Evolutionary conservation across 2,888 invertebrate species (phyloP), one percentile per base, ranked within the genome.

Genomic region (Ashinkailepas kermadecensis): DNA sequence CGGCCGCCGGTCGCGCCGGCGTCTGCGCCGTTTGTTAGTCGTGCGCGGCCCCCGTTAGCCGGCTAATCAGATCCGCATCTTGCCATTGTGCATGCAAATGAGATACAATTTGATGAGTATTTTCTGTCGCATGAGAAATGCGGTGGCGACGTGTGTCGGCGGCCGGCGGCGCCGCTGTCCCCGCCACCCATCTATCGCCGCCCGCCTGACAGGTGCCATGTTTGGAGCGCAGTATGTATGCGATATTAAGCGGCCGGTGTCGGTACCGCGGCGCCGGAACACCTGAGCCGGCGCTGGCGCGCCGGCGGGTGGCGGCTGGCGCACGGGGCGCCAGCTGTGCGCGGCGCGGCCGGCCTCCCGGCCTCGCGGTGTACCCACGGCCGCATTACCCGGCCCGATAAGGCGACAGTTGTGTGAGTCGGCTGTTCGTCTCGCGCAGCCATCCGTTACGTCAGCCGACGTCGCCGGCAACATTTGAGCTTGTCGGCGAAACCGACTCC

Each of bases 81-180:
- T 23, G 21, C 56, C 54, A 74, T 74, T 74, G 74, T 74, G 74
- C 54, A 74, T 74, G 74, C 74, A 56, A 74, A 74, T 74, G 21
- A 74, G 54, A 74, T 74, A 21, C 74, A 74, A 74, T 74, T 74
- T 56, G 74, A 56, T 56, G 74, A 74, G 15, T 74, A 74, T 74
- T 74, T 74, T 13, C 21, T 54, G 74, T 74, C 74, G 56, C 74
- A 56, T 56, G 54, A 74, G 56, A 74, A 74, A 74, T 74, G 56
- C 56, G 74, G 54, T 9, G 56, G 8, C 9, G 9, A 21, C 39
- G 39, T 15, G 4, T 15, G 54, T 11, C 18, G 54, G 39, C 56
- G 54, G 74, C 2, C 65, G 65, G 10, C 21, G 21, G 12, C 25
- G 67, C 13, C 67, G 3, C 54, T 7, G 25, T 54, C 23, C 54